These are phyloP conservation scores for Enteromius mattozi DNA, from an alignment of 2,797 vertebrate genomes.

Conservation along the genomic window DNA sequence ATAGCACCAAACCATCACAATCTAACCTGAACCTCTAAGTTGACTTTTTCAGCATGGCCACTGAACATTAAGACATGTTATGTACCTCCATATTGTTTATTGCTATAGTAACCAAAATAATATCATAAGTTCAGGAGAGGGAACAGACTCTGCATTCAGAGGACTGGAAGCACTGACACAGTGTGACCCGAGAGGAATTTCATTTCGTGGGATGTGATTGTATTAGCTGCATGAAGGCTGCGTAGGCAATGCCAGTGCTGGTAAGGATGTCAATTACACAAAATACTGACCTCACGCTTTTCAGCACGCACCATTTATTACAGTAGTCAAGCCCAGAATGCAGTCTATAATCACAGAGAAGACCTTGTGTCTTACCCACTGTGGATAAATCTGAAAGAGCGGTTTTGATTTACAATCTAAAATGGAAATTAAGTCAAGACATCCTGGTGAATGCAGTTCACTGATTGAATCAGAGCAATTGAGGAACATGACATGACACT, in stretches of 20 bases:
- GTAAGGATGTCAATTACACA: conserved; percentile 28
- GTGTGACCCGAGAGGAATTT: conserved; percentile 50
- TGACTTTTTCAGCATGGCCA: background rate
- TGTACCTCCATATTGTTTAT: conserved; percentile 42
- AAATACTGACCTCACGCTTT: conserved; percentile 41
- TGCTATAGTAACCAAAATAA: conserved; percentile 61
- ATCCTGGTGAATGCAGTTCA: background rate
- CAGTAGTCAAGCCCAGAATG: conserved; percentile 21
- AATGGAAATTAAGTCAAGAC: background rate
- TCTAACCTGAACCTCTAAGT: background rate
- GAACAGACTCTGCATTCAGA: conserved; percentile 52
- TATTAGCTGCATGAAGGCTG: conserved; percentile 13
- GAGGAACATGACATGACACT: background rate
- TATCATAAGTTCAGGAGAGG: conserved; percentile 36
- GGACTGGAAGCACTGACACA: conserved; percentile 44
- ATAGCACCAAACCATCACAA: background rate
- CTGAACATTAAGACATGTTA: conserved; percentile 3
- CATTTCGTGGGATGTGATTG: conserved; percentile 24
- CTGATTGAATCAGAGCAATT: background rate
- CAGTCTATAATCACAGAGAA: conserved; percentile 30
- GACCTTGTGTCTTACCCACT: conserved; percentile 9
- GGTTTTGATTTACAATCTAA: background rate
- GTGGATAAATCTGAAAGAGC: background rate
- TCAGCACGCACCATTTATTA: conserved; percentile 40
- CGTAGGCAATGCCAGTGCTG: background rate